Evolutionary conservation across 2,888 invertebrate genomes (phyloP).

Genomic region (Aphelenchoides bicaudatus): DNA sequence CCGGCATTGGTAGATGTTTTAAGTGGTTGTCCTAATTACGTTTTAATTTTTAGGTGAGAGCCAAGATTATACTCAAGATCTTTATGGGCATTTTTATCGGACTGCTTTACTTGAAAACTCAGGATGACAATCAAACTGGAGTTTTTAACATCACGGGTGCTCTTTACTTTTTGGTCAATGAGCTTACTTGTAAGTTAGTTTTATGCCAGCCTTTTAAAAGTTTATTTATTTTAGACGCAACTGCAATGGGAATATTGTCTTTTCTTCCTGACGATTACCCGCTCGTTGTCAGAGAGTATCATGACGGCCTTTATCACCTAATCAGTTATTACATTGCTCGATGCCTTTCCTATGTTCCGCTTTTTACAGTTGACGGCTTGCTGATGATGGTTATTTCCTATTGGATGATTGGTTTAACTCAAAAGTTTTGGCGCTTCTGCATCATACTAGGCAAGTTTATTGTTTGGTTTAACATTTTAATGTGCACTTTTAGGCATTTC

Average conservation of each 20-base stretch:
- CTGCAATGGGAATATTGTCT: constrained; percentile 82
- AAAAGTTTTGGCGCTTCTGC: constrained; percentile 29
- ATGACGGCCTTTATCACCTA: constrained; percentile 83
- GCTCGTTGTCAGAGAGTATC: constrained; percentile 82
- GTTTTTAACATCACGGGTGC: constrained; percentile 89
- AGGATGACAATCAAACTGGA: constrained; percentile 69
- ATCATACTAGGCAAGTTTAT: constrained; percentile 40
- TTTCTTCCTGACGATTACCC: constrained; percentile 85
- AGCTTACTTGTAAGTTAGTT: no score
- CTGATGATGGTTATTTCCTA: constrained; percentile 79
- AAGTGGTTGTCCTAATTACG: not conserved
- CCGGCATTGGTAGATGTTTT: constrained; percentile 42
- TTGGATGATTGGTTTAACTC: constrained; percentile 70
- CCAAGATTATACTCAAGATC: constrained; percentile 48
- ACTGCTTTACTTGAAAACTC: constrained; percentile 78
- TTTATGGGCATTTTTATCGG: constrained; percentile 69
- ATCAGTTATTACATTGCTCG: constrained; percentile 45
- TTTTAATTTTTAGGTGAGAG: constrained; percentile 31
- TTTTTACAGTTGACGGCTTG: constrained; percentile 78
- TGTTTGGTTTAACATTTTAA: no score
- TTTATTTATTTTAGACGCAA: no score
- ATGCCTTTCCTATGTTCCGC: constrained; percentile 66
- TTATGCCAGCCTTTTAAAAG: no score
- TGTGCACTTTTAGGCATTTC: no score
- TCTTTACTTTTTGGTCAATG: constrained; percentile 81